These are phyloP conservation scores for Pantala flavescens DNA, from an alignment of 1,140 invertebrate genomes.

Conservation along the genomic window DNA sequence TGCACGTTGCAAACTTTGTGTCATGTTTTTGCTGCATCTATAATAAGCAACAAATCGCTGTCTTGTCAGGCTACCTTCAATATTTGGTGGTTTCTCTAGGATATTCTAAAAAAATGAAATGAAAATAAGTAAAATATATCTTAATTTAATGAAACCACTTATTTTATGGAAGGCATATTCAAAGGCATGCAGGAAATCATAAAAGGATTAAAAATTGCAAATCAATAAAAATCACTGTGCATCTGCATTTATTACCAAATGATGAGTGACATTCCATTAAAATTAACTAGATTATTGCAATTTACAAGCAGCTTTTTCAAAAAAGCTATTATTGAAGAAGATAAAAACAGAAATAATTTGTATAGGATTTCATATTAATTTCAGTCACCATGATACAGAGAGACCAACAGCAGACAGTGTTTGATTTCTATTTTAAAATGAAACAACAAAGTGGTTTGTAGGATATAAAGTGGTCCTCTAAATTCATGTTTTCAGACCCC, in stretches of 20 bases:
- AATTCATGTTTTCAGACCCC: background rate
- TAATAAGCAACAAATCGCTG: background rate
- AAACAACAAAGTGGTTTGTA: background rate
- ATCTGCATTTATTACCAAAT: slow-evolving; percentile 4
- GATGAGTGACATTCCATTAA: slow-evolving; percentile 9
- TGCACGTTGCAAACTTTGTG: background rate
- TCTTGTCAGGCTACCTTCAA: background rate
- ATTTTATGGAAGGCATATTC: background rate
- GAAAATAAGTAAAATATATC: background rate
- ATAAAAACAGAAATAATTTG: background rate
- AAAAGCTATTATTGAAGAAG: slow-evolving; percentile 1
- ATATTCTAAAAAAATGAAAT: background rate
- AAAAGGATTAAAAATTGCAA: background rate
- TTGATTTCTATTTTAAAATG: slow-evolving; percentile 1
- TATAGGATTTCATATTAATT: background rate
- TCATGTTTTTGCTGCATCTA: background rate
- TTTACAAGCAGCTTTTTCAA: slow-evolving; percentile 3
- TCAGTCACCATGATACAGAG: slow-evolving; percentile 8
- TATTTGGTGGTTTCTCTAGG: background rate
- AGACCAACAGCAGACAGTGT: slow-evolving; percentile 4
- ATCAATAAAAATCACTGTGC: slow-evolving; percentile 8
- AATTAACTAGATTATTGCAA: slow-evolving; percentile 10
- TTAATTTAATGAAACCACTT: background rate
- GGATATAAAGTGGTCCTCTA: slow-evolving; percentile 5
- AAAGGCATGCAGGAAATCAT: background rate